Percentiles rank a stretch among this genome's conserved stretches.
These are phyloP conservation scores for Papilio demoleus DNA, from an alignment of 2,888 invertebrate genomes.

Conservation along the genomic window DNA sequence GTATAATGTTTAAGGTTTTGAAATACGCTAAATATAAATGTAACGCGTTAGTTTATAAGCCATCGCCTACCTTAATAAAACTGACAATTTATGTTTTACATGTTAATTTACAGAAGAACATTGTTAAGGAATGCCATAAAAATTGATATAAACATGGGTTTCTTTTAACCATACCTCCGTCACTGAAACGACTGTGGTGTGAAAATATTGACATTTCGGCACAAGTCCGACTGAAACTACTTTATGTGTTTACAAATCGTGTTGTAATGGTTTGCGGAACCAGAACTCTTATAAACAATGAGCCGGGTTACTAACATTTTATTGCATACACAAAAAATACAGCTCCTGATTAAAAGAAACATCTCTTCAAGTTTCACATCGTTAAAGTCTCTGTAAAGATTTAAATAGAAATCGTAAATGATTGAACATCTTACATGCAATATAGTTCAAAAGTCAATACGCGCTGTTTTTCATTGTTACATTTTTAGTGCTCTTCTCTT, in stretches of 20 bases:
- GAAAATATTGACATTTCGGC: conserved; percentile 40
- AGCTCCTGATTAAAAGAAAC: conserved; percentile 33
- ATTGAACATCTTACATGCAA: background rate
- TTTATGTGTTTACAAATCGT: conserved; percentile 42
- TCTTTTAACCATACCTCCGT: background rate
- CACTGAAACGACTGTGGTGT: conserved; percentile 27
- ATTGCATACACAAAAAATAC: conserved; percentile 33
- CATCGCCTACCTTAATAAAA: too few species aligned
- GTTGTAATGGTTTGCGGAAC: conserved; percentile 40
- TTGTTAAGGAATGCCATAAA: background rate
- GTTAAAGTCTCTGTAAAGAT: conserved; percentile 29
- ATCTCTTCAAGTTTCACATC: conserved; percentile 35
- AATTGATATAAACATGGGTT: background rate
- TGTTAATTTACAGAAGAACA: background rate
- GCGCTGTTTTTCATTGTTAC: background rate
- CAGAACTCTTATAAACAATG: conserved; percentile 42
- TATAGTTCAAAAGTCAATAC: background rate
- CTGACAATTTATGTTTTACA: background rate
- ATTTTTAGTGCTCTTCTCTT: background rate
- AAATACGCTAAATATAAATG: too few species aligned
- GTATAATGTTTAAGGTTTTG: too few species aligned
- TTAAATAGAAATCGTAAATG: conserved; percentile 29
- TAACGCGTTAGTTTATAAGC: too few species aligned
- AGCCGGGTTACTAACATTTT: conserved; percentile 35
- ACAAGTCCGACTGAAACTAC: conserved; percentile 38